Base-by-base conservation (phyloP, 2,888 invertebrate genomes). In the Trissolcus japonicus region DNA sequence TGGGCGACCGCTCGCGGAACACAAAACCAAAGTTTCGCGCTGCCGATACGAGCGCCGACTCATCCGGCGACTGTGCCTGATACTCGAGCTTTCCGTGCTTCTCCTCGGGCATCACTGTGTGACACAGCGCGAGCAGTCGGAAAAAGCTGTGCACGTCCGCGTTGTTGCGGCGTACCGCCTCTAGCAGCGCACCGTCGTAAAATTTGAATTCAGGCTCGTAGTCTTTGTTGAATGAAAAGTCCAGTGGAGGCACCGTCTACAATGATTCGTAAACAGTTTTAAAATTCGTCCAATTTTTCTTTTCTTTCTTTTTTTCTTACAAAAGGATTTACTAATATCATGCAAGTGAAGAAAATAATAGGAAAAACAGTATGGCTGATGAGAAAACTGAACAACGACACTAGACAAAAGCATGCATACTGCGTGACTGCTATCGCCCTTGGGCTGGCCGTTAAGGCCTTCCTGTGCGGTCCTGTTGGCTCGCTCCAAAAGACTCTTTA, bases 21-120 rank as follows among this genome's bases (percentile, higher is more conserved):
- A 98, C 98, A 91, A 98, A 99, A 83, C 99, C 99, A 90, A 99
- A 99, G 91, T 99, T 99, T 84, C 99, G 92, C 3, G 99, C 99
- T 0, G 99, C 99, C 11, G 98, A 96, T 17, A 99, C 99, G 41
- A 99, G 91, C 1, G 99, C 99, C 54, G 96, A 94, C 89, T 99
- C 99, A 89, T 99, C 99, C 0, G 99, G 99, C 75, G 98, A 98
- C 89, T 99, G 99, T 17, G 99, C 99, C 90, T 96, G 97, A 89
- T 96, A 96, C 85, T 94, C 94, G 78, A 96, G 90, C 84, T 92
- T 91, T 84, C 95, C 95, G 82, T 94, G 93, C 86, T 95, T 95
- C 83, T 94, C 94, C 86, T 97, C 98, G 0, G 98, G 96, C 99
- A 99, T 99, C 61, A 99, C 99, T 1, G 99, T 99, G 88, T 99